Percentiles rank a stretch among this genome's conserved stretches.
Evolutionary conservation across 2,797 vertebrate species (phyloP).

Genomic region (Lutjanus argentimaculatus): DNA sequence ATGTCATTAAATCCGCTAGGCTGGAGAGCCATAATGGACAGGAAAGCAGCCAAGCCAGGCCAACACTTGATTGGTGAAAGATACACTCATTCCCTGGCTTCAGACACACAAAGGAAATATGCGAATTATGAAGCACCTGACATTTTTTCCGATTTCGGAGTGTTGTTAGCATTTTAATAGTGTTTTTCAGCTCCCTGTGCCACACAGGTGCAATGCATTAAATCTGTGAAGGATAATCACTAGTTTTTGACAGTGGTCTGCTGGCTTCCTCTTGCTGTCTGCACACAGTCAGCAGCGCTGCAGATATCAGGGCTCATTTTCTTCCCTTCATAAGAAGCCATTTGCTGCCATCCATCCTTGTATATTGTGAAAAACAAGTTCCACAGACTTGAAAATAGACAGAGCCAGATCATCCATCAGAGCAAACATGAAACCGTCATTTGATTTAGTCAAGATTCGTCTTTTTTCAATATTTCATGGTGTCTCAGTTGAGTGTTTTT

Average conservation of each 20-base stretch:
- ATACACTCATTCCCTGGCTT: constrained; percentile 28
- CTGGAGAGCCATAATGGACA: constrained; percentile 42
- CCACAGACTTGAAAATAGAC: constrained; percentile 7
- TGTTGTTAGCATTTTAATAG: background rate
- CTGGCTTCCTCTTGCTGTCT: background rate
- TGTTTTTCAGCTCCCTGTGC: constrained; percentile 2
- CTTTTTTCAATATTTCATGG: background rate
- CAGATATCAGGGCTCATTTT: constrained; percentile 22
- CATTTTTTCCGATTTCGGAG: background rate
- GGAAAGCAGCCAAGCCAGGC: constrained; percentile 30
- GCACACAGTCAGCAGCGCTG: background rate
- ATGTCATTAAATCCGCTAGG: constrained; percentile 54
- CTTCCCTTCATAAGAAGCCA: constrained; percentile 5
- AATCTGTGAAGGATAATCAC: background rate
- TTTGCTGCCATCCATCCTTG: constrained; percentile 30
- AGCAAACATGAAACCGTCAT: background rate
- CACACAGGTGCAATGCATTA: background rate
- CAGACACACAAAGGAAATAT: constrained; percentile 4
- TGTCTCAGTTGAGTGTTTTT: constrained; percentile 6
- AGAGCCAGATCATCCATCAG: constrained; percentile 15
- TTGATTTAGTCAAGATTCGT: constrained; percentile 14
- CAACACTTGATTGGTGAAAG: constrained; percentile 37
- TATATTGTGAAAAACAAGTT: constrained; percentile 15
- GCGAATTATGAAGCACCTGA: constrained; percentile 6
- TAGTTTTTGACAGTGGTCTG: background rate